Base-by-base conservation (phyloP, 2,888 invertebrate species). In the Hololepta plana region DNA sequence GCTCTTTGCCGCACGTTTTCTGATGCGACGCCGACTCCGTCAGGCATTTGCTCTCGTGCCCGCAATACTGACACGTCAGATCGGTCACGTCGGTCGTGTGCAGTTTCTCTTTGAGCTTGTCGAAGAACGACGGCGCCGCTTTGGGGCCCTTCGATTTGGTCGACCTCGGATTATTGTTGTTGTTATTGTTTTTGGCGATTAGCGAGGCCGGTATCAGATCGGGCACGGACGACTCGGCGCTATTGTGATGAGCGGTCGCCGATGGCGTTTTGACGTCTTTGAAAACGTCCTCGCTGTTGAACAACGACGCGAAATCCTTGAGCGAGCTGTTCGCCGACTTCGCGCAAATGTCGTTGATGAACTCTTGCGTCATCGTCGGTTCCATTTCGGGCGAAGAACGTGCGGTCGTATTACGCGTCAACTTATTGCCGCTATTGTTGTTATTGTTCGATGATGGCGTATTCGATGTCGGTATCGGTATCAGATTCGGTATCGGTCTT, bases 1-100 rank as follows among this genome's bases (percentile, higher is more conserved):
- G 46, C 59, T 65, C 20, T 33, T 54, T 59, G 20, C 64, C 62
- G 43, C 73, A 79, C 29, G 57, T 60, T 47, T 76, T 77, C 44
- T 74, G 72, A 47, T 84, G 84, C 31, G 76, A 72, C 9, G 76
- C 72, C 41, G 76, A 72, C 54, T 84, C 82, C 2, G 82, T 76
- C 28, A 82, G 55, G 46, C 76, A 79, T 53, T 80, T 81, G 42
- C 79, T 76, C 50, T 74, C 68, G 45, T 79, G 70, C 4, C 76
- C 74, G 45, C 80, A 80, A 39, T 57, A 61, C 42, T 64, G 64
- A 44, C 80, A 80, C 24, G 62, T 64, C 22, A 80, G 55, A 41
- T 72, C 71, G 42, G 70, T 65, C 1, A 67, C 66, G 2, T 70
- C 64, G 39, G 66, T 66, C 8, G 67, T 62, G 35, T 74, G 60